phyloP scores from a whole-genome alignment of 1,140 invertebrate species.

The Drosophila ficusphila region DNA sequence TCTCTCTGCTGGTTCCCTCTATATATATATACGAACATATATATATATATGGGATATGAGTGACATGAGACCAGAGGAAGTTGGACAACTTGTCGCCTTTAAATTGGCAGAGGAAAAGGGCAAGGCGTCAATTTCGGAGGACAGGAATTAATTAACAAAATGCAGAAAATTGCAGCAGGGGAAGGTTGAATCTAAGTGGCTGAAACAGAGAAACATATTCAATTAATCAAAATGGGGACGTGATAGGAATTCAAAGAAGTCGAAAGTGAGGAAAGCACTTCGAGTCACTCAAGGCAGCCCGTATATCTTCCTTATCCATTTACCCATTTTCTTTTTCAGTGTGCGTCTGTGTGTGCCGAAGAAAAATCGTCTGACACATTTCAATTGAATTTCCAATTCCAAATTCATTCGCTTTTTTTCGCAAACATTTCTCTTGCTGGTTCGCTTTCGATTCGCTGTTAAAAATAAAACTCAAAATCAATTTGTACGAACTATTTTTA shows the following conservation, averaged over 20 bases:
- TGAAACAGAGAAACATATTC: background rate
- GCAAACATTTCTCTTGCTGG: background rate
- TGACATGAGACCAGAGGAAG: constrained; percentile 14
- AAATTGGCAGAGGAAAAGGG: background rate
- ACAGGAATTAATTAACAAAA: constrained; percentile 57
- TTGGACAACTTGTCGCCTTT: constrained; percentile 61
- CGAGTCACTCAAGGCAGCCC: constrained; percentile 9
- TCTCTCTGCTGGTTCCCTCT: constrained; percentile 4
- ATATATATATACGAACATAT: background rate
- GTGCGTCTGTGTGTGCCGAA: constrained; percentile 25
- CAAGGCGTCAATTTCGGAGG: background rate
- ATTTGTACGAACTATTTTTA: constrained; percentile 76
- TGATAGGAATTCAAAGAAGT: constrained; percentile 24
- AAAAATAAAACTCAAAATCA: constrained; percentile 62
- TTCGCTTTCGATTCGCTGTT: constrained; percentile 23
- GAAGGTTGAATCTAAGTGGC: background rate
- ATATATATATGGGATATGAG: background rate
- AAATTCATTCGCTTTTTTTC: constrained; percentile 25
- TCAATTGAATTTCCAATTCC: constrained; percentile 68
- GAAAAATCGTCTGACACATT: constrained; percentile 73
- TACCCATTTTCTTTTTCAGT: background rate
- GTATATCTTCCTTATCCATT: constrained; percentile 21
- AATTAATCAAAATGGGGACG: constrained; percentile 25
- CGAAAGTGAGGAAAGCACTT: background rate
- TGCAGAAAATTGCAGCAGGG: constrained; percentile 19